phyloP scores from a whole-genome alignment of 2,113 vertebrate species.

The Channa maculata region DNA sequence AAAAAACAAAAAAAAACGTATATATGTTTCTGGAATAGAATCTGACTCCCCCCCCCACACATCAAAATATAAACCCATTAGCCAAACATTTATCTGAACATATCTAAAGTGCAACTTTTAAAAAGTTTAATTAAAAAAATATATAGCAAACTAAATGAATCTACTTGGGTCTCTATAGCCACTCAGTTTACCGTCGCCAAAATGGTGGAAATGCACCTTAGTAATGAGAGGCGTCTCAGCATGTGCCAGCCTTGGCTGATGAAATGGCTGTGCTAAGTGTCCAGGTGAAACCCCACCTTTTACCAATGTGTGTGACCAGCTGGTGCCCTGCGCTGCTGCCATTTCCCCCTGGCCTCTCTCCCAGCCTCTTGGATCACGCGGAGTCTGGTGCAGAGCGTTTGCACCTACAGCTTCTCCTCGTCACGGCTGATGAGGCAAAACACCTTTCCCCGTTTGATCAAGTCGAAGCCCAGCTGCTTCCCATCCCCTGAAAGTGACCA shows the following conservation, averaged over 20 bases:
- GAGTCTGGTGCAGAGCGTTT: constrained; percentile 13
- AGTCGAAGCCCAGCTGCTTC: constrained; percentile 51
- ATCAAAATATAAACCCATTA: no score
- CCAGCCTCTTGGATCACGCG: constrained; percentile 44
- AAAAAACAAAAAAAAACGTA: no score
- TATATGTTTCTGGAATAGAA: no score
- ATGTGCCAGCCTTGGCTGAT: constrained; percentile 43
- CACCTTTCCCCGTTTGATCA: constrained; percentile 43
- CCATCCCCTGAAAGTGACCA: constrained; percentile 24
- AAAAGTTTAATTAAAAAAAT: no score
- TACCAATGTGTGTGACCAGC: constrained; percentile 52
- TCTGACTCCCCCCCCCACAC: no score
- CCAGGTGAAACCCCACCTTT: constrained; percentile 59
- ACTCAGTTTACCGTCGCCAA: neutral
- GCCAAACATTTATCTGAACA: no score
- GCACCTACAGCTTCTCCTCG: constrained; percentile 23
- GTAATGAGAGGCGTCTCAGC: constrained; percentile 31
- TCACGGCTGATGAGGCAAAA: constrained; percentile 43
- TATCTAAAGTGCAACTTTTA: no score
- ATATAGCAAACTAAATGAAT: no score
- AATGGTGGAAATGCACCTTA: constrained; percentile 1
- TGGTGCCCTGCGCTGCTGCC: constrained; percentile 52
- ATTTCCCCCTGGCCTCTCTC: constrained; percentile 51
- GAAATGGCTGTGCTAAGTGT: constrained; percentile 46
- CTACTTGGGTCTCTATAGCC: neutral